Percentiles rank a stretch among this genome's conserved stretches.
Conservation (phyloP, 2,797 vertebrate species). For the Ctenopoma kingsleyae region DNA sequence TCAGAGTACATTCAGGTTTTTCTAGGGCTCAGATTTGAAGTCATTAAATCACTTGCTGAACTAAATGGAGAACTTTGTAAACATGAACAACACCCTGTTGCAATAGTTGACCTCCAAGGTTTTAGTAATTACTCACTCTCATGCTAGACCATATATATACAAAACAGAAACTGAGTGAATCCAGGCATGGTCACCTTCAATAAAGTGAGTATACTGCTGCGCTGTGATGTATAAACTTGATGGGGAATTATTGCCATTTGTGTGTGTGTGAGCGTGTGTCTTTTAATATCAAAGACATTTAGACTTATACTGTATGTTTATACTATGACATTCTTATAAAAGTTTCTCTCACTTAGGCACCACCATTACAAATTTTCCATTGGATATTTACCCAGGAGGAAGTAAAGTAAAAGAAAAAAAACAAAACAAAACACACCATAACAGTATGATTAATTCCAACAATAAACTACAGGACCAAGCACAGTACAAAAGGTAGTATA, state of each 20-base stretch:
- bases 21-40: conserved; percentile 65
- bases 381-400: conserved; percentile 59
- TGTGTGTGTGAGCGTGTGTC: not conserved
- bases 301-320: too few species aligned
- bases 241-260: conserved; percentile 11
- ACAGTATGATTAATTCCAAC: conserved; percentile 65
- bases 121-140: conserved; percentile 69
- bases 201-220: conserved; percentile 28
- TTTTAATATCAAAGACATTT: conserved; percentile 15
- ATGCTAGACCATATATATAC: conserved; percentile 55
- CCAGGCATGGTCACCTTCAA: conserved; percentile 51
- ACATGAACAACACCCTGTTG: conserved; percentile 74
- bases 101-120: conserved; percentile 64
- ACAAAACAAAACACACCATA: not conserved
- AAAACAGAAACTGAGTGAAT: conserved; percentile 61
- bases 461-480: conserved; percentile 46
- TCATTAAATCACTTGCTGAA: conserved; percentile 75
- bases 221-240: conserved; percentile 24
- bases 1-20: conserved; percentile 62
- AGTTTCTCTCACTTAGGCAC: not conserved
- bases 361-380: conserved; percentile 62
- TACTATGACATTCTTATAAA: too few species aligned
- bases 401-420: conserved; percentile 68
- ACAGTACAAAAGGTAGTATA: conserved; percentile 38
- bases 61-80: conserved; percentile 75